Base-by-base conservation (phyloP, 2,888 invertebrate genomes). In the Atethmia centrago region DNA sequence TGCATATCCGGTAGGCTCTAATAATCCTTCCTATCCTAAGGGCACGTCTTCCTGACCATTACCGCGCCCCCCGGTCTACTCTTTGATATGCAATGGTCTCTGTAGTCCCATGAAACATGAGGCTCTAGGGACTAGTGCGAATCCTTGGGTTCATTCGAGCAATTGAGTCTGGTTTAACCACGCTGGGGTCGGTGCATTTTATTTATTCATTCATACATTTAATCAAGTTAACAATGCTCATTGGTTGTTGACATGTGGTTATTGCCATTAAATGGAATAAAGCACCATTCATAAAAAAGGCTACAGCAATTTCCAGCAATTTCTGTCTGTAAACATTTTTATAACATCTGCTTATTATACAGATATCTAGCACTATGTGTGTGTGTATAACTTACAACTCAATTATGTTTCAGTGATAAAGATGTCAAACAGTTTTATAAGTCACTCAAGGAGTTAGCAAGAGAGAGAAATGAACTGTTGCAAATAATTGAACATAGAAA, bases 391-490 rank as follows among this genome's bases (percentile, higher is more conserved):
- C 31, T 47, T 58, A 68, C 25, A 67, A 49, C 4, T 61, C 36
- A 25, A n/a, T 75, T 82, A 66, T 71, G 42, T 94, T 94, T 45
- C 89, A 96, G 95, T 92, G 95, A 94, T 70, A 95, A 94, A 90
- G 93, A 93, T 89, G 91, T 93, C 0, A 96, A 95, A 86, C 92
- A 92, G 42, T 95, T 96, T 82, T 95, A 93, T 71, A 96, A 96
- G 65, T 96, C 97, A 53, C 93, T 97, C 70, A 96, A 97, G 69
- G 97, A 97, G 66, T 93, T 97, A 51, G 97, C 97, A 53, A 97
- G 97, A 63, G 97, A 97, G 79, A 97, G 97, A 87, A 97, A 96
- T 88, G 97, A 97, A 90, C 95, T 97, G 19, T 93, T 98, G 64
- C 96, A 97, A 88, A 88, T 96, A 56, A 92, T 98, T 64, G 96